Evolutionary conservation across 2,888 invertebrate genomes (phyloP).

Genomic region (Biston stratarius): DNA sequence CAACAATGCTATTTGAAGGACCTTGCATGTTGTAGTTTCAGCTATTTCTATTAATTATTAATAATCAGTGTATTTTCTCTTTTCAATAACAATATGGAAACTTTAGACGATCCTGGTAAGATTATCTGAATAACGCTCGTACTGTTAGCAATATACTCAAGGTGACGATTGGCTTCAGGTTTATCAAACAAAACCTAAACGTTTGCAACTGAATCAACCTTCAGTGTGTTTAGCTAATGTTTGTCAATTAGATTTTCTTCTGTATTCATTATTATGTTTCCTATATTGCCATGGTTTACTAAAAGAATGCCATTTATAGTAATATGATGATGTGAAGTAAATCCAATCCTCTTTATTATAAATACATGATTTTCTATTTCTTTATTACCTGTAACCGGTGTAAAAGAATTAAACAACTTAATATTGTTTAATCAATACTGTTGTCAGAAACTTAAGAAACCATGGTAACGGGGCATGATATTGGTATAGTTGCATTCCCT

Average conservation of each 20-base stretch:
- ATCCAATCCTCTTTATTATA: slow-evolving; percentile 2
- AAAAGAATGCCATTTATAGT: background rate
- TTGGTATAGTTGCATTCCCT: slow-evolving; percentile 70
- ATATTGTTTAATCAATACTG: background rate
- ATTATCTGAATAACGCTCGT: slow-evolving; percentile 61
- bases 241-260: slow-evolving; percentile 38
- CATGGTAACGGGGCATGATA: slow-evolving; percentile 66
- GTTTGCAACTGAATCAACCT: slow-evolving; percentile 64
- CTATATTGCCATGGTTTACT: slow-evolving; percentile 54
- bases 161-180: slow-evolving; percentile 52
- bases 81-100: slow-evolving; percentile 81
- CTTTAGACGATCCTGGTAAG: slow-evolving; percentile 84
- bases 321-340: background rate
- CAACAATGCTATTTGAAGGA: slow-evolving; percentile 33
- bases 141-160: slow-evolving; percentile 57
- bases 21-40: slow-evolving; percentile 34
- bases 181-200: slow-evolving; percentile 40
- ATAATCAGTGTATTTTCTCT: slow-evolving; percentile 78
- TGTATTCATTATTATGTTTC: slow-evolving; percentile 40
- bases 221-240: slow-evolving; percentile 45
- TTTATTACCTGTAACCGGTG: background rate
- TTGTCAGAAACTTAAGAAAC: slow-evolving; percentile 48
- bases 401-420: background rate
- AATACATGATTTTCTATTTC: background rate
- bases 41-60: slow-evolving; percentile 46